Conservation (phyloP, 1,140 invertebrate species). For the Leptonema lineaticorne region DNA sequence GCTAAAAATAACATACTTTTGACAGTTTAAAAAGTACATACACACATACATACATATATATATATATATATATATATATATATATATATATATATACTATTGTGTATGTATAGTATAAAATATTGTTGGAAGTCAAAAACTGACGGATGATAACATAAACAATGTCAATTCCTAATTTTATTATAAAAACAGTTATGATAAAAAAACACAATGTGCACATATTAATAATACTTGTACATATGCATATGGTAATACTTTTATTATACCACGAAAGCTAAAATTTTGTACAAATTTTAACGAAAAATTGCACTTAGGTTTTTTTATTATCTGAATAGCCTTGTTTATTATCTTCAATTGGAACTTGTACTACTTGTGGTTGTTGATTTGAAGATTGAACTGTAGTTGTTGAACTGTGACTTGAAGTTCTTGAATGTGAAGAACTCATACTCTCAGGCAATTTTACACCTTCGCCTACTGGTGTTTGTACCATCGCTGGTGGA, state of each 20-base stretch:
- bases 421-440: conserved; percentile 31
- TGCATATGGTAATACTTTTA: conserved; percentile 13
- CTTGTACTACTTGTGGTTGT: background rate
- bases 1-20: too few relatives aligned
- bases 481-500: conserved; percentile 41
- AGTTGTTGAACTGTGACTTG: conserved; percentile 36
- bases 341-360: background rate
- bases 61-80: background rate
- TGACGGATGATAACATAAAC: too few relatives aligned
- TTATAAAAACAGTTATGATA: too few relatives aligned
- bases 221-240: too few relatives aligned
- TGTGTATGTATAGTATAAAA: too few relatives aligned
- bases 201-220: too few relatives aligned
- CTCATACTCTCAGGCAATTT: conserved; percentile 38
- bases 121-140: too few relatives aligned
- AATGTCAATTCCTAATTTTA: too few relatives aligned
- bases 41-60: background rate
- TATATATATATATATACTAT: too few relatives aligned
- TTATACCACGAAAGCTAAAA: background rate
- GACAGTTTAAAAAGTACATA: background rate
- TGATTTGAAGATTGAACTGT: conserved; percentile 17
- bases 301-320: conserved; percentile 39
- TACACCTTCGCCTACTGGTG: conserved; percentile 36
- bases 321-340: background rate
- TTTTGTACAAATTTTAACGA: conserved; percentile 24